Conservation (phyloP, 2,113 vertebrate genomes). For the Cyphomyrus discorhynchus region DNA sequence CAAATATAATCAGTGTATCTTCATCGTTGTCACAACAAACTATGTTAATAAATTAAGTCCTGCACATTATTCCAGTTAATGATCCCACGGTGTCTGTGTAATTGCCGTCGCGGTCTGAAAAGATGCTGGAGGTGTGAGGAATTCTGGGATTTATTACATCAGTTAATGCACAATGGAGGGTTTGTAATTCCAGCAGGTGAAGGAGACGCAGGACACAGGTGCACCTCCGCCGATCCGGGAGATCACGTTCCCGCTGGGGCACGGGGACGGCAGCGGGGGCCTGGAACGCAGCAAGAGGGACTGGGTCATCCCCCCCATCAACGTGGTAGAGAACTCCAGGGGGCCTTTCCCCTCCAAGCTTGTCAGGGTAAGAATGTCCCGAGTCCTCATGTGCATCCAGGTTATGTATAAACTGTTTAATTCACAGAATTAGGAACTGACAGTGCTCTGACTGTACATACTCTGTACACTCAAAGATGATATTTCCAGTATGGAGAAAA, state of each 20-base stretch:
- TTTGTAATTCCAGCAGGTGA: constrained; percentile 48
- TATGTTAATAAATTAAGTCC: not conserved
- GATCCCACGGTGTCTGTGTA: not conserved
- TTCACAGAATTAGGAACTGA: not conserved
- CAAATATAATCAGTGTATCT: not conserved
- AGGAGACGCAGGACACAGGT: constrained; percentile 38
- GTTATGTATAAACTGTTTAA: not conserved
- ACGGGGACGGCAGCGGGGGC: constrained; percentile 57
- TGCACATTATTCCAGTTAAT: not conserved
- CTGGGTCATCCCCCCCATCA: constrained; percentile 99
- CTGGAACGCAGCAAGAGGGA: constrained; percentile 92
- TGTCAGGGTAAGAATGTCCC: constrained; percentile 72
- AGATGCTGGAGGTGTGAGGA: not conserved
- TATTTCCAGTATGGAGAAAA: not conserved
- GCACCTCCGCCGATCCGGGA: constrained; percentile 66
- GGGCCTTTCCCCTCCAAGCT: constrained; percentile 91
- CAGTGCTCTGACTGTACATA: not conserved
- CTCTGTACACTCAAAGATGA: not conserved
- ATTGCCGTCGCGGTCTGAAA: not conserved
- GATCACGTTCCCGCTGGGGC: constrained; percentile 76
- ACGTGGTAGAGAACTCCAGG: constrained; percentile 89
- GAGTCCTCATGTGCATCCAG: not conserved
- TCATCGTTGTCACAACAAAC: not conserved
- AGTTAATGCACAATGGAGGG: not conserved
- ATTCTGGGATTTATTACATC: not conserved